Percentiles rank a stretch among this genome's conserved stretches.
phyloP scores from a whole-genome alignment of 2,888 invertebrate genomes.

The Bruchidius siliquastri region DNA sequence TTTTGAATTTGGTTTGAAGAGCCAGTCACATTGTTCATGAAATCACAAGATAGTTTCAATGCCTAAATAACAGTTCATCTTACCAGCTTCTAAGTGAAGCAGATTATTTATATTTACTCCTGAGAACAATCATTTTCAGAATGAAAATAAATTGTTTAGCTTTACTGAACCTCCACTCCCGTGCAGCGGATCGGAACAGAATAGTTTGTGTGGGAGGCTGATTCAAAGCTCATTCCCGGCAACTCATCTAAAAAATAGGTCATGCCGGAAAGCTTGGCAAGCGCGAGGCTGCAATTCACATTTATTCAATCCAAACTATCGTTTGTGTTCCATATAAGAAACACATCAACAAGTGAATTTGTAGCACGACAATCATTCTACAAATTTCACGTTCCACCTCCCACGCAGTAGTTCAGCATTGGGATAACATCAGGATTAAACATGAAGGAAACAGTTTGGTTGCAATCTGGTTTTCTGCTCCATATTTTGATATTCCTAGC shows the following conservation, averaged over 20 bases:
- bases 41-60: too few species aligned
- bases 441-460: too few species aligned
- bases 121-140: too few species aligned
- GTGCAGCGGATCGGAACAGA: neutral
- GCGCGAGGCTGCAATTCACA: neutral
- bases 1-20: too few species aligned
- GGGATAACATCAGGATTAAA: too few species aligned
- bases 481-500: too few species aligned
- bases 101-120: too few species aligned
- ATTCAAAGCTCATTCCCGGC: neutral
- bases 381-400: neutral
- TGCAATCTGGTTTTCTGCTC: too few species aligned
- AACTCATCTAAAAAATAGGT: neutral
- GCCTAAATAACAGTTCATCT: too few species aligned
- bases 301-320: neutral
- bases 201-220: neutral
- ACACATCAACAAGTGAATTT: neutral
- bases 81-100: too few species aligned
- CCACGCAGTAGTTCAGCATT: neutral
- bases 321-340: neutral
- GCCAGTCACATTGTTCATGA: too few species aligned
- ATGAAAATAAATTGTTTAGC: neutral
- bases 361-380: neutral
- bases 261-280: neutral
- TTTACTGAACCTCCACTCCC: neutral